A percentile compares a stretch with the other conserved stretches of the same genome.
Conservation (phyloP, 2,888 invertebrate genomes). For the Ceramica pisi region DNA sequence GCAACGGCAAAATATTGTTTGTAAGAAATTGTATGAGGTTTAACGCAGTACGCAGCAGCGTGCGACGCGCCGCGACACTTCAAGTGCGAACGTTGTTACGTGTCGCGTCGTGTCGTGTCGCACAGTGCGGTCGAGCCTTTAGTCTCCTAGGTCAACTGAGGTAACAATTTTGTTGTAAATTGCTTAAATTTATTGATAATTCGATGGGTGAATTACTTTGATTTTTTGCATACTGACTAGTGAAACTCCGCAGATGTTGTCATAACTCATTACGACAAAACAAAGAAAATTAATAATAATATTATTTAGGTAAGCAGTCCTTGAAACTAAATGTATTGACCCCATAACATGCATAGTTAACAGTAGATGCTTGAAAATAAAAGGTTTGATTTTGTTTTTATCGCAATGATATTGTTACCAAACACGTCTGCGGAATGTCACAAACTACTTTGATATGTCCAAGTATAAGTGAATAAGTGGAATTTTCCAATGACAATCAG, state of each 20-base stretch:
- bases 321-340: neutral
- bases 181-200: no score
- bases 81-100: no score
- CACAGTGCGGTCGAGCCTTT: no score
- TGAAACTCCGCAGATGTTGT: neutral
- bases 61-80: no score
- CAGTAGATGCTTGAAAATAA: no score
- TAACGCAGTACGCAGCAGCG: no score
- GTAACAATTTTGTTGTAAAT: neutral
- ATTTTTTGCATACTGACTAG: conserved; percentile 1
- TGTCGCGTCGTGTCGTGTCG: no score
- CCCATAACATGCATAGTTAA: neutral
- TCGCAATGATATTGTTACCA: neutral
- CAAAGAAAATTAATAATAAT: neutral
- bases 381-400: neutral
- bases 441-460: neutral
- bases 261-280: neutral
- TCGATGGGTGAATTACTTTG: neutral
- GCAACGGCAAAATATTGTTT: no score
- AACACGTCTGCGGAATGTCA: neutral
- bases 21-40: no score
- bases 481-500: neutral
- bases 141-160: neutral
- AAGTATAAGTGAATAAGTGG: neutral
- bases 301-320: neutral